A percentile compares a stretch with the other conserved stretches of the same genome.
Evolutionary conservation across 2,888 invertebrate genomes (phyloP).

Genomic region (Atethmia centrago): DNA sequence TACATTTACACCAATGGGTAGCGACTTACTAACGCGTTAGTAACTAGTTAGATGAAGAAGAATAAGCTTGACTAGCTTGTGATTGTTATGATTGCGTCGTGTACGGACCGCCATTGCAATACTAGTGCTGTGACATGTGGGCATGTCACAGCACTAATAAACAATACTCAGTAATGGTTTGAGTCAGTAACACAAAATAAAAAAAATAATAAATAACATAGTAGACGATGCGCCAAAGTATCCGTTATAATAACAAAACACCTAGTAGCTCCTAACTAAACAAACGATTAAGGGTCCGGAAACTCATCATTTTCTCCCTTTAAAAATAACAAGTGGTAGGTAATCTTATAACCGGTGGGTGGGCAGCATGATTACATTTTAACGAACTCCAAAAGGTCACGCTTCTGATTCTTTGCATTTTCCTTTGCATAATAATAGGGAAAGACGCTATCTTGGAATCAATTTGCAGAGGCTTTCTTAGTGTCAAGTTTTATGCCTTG

Average conservation of each 20-base stretch:
- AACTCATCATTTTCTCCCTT: conserved; percentile 33
- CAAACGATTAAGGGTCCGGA: not conserved
- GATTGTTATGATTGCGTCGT: too few relatives aligned
- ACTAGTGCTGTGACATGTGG: not conserved
- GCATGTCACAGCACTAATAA: too few relatives aligned
- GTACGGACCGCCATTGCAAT: not conserved
- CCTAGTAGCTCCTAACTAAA: not conserved
- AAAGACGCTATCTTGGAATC: conserved; percentile 44
- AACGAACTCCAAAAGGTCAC: conserved; percentile 53
- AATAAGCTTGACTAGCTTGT: too few relatives aligned
- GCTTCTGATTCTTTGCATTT: conserved; percentile 45
- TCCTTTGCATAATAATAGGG: conserved; percentile 60
- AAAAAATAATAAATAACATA: not conserved
- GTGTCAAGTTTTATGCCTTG: conserved; percentile 8
- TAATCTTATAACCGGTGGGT: conserved; percentile 46
- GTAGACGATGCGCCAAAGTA: not conserved
- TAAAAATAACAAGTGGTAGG: conserved; percentile 39
- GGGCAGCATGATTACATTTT: conserved; percentile 53
- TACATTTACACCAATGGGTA: too few relatives aligned
- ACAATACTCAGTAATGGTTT: not conserved
- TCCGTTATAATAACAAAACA: not conserved
- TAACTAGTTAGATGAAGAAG: too few relatives aligned
- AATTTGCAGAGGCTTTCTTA: conserved; percentile 33
- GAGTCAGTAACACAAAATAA: not conserved
- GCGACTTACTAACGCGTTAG: too few relatives aligned